Evolutionary conservation across 2,888 invertebrate species (phyloP).

Genomic region (Eilema depressum): DNA sequence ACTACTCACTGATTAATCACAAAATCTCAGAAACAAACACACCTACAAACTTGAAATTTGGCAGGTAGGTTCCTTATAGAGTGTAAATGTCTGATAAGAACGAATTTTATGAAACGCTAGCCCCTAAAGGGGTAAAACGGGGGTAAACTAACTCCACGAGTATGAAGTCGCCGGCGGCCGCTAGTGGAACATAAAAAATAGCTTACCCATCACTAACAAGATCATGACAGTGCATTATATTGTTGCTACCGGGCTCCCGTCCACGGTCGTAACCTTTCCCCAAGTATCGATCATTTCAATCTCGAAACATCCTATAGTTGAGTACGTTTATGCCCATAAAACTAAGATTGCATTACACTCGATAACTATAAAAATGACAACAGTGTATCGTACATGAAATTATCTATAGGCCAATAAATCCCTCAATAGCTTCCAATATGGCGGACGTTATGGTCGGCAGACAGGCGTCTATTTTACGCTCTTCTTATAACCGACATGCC

Average conservation of each 20-base stretch:
- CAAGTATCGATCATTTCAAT: background rate
- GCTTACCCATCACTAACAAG: background rate
- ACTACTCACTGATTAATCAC: too few relatives aligned
- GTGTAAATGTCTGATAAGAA: too few relatives aligned
- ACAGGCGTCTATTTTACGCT: constrained; percentile 42
- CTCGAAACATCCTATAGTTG: background rate
- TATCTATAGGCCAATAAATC: constrained; percentile 54
- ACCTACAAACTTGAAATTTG: too few relatives aligned
- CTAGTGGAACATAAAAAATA: background rate
- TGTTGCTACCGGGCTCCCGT: background rate
- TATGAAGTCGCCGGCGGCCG: too few relatives aligned
- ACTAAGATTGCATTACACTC: constrained; percentile 28
- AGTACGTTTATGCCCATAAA: constrained; percentile 29
- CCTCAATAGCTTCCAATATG: constrained; percentile 36
- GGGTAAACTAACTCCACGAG: too few relatives aligned
- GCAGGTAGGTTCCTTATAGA: too few relatives aligned
- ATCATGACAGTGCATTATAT: background rate
- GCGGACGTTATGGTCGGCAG: constrained; percentile 38
- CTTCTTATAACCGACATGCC: constrained; percentile 9
- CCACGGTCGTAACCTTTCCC: background rate
- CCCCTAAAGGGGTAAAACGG: too few relatives aligned
- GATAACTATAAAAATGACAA: constrained; percentile 45
- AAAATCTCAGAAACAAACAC: too few relatives aligned
- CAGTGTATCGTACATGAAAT: constrained; percentile 29
- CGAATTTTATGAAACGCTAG: too few relatives aligned